phyloP scores from a whole-genome alignment of 1,140 invertebrate genomes.

The Drosophila nasuta region DNA sequence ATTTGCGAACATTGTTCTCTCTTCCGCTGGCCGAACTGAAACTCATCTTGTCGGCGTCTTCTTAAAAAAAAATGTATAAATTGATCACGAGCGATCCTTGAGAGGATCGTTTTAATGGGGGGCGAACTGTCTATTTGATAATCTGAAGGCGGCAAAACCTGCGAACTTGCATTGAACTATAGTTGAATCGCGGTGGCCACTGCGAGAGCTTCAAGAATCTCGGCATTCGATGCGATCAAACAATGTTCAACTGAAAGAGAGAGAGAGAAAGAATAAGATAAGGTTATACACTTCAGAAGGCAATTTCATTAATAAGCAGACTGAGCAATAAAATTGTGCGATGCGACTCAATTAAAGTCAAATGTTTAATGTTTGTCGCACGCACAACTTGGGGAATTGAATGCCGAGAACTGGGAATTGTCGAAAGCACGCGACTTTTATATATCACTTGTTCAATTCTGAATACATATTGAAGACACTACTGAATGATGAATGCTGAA shows the following conservation, averaged over 20 bases:
- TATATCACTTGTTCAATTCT: slow-evolving; percentile 27
- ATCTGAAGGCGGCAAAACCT: slow-evolving; percentile 53
- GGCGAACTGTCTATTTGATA: slow-evolving; percentile 59
- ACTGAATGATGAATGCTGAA: no score
- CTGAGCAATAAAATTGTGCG: slow-evolving; percentile 68
- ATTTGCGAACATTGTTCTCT: slow-evolving; percentile 80
- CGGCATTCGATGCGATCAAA: slow-evolving; percentile 66
- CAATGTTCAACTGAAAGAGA: slow-evolving; percentile 26
- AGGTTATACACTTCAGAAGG: slow-evolving; percentile 36
- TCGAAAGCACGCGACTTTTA: slow-evolving; percentile 62
- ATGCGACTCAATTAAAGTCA: slow-evolving; percentile 80
- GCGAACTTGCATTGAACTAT: slow-evolving; percentile 60
- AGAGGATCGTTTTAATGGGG: background rate
- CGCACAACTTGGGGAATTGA: slow-evolving; percentile 45
- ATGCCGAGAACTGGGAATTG: background rate
- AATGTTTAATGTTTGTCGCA: slow-evolving; percentile 67
- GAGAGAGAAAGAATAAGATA: background rate
- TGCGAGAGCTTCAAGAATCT: slow-evolving; percentile 72
- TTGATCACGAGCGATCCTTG: slow-evolving; percentile 14
- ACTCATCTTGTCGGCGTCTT: slow-evolving; percentile 66
- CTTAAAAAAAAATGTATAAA: background rate
- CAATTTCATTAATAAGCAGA: slow-evolving; percentile 72
- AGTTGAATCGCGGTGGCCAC: slow-evolving; percentile 59
- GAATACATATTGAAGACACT: background rate
- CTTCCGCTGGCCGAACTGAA: slow-evolving; percentile 76